phyloP scores from a whole-genome alignment of 2,888 invertebrate species.

The Didymodactylos carnosus region DNA sequence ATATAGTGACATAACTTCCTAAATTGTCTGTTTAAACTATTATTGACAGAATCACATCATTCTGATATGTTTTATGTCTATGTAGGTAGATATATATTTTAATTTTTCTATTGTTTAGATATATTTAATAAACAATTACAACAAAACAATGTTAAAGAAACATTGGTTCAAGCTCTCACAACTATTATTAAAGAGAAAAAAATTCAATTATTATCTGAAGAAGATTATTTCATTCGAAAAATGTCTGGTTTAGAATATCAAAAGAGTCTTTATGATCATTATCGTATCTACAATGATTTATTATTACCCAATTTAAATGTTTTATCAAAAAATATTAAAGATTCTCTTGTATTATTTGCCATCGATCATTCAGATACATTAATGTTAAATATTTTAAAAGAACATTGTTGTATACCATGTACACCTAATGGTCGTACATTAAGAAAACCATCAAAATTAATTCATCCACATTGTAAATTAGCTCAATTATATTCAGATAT shows the following conservation, averaged over 20 bases:
- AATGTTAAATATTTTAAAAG: slow-evolving; percentile 11
- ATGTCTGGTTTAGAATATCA: background rate
- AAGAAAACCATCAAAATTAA: slow-evolving; percentile 11
- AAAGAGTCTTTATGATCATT: slow-evolving; percentile 9
- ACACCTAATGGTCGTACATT: slow-evolving; percentile 8
- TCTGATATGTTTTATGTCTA: too few relatives aligned
- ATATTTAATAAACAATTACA: background rate
- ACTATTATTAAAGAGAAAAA: background rate
- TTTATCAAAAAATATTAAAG: slow-evolving; percentile 9
- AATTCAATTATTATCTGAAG: slow-evolving; percentile 6
- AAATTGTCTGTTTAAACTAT: too few relatives aligned
- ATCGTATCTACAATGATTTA: slow-evolving; percentile 11
- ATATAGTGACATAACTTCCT: too few relatives aligned
- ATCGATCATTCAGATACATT: slow-evolving; percentile 9
- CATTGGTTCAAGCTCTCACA: background rate
- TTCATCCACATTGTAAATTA: slow-evolving; percentile 10
- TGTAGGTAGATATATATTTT: background rate
- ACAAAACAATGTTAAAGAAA: background rate
- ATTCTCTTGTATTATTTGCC: slow-evolving; percentile 10
- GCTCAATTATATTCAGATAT: slow-evolving; percentile 3
- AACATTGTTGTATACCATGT: slow-evolving; percentile 14
- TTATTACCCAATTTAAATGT: slow-evolving; percentile 11
- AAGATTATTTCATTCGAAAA: slow-evolving; percentile 7
- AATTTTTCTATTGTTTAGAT: background rate
- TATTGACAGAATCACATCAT: too few relatives aligned